These are phyloP conservation scores for Prochilodus magdalenae DNA, from an alignment of 2,113 vertebrate genomes.

Conservation along the genomic window DNA sequence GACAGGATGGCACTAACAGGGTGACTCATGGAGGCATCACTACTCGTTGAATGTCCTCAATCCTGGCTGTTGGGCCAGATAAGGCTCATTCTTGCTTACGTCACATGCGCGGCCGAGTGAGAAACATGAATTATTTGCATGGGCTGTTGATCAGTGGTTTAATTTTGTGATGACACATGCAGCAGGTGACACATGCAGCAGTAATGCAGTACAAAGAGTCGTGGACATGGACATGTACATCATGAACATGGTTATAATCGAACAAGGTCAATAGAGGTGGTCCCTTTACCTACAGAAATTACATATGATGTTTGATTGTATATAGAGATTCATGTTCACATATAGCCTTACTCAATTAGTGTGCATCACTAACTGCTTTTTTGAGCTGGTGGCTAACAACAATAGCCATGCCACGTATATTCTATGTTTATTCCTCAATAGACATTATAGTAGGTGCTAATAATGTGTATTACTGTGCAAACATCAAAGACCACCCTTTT, in stretches of 20 bases:
- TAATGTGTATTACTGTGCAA: background rate
- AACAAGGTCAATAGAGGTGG: conserved; percentile 9
- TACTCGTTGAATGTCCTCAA: too few species aligned
- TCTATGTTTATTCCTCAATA: background rate
- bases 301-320: background rate
- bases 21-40: too few species aligned
- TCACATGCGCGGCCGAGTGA: too few species aligned
- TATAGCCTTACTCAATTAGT: background rate
- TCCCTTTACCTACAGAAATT: background rate
- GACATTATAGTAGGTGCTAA: background rate
- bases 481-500: too few species aligned
- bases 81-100: too few species aligned
- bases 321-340: background rate
- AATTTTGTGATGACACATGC: background rate
- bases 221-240: background rate
- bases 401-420: too few species aligned
- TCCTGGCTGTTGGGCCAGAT: too few species aligned
- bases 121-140: too few species aligned
- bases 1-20: too few species aligned
- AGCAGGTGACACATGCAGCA: background rate
- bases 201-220: background rate
- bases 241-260: background rate
- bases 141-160: conserved; percentile 7
- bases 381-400: background rate
- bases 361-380: background rate